Evolutionary conservation across 2,113 vertebrate species (phyloP).

Genomic region (Albula glossodonta): DNA sequence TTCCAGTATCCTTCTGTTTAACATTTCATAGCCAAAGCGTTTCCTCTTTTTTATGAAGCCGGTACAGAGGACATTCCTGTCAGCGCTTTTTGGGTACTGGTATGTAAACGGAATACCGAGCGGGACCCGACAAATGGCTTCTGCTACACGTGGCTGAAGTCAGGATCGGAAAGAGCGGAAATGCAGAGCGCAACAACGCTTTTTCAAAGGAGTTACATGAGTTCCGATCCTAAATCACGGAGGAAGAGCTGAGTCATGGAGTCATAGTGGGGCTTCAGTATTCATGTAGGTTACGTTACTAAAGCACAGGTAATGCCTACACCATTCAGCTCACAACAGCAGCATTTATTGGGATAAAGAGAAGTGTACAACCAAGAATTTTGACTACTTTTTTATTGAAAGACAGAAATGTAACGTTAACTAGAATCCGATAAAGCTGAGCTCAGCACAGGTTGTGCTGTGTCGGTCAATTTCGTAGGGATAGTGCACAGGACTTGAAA

Average conservation of each 20-base stretch:
- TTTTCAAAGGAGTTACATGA: background rate
- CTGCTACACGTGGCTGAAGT: background rate
- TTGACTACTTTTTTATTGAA: background rate
- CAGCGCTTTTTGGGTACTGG: background rate
- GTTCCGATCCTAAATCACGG: background rate
- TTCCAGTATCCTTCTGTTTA: background rate
- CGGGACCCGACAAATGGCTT: background rate
- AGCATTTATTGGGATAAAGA: constrained; percentile 1
- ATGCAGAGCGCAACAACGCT: background rate
- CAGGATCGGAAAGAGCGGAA: background rate
- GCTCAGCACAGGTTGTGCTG: background rate
- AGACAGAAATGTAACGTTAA: background rate
- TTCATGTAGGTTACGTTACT: background rate
- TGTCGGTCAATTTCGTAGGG: background rate
- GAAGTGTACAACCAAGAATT: constrained; percentile 8
- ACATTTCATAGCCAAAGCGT: background rate
- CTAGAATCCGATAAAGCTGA: background rate
- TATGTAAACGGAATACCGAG: background rate
- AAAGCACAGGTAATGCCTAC: background rate
- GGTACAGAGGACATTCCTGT: background rate
- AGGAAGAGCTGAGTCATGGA: too few relatives aligned
- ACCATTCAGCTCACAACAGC: background rate
- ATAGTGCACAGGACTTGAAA: background rate
- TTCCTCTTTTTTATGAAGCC: constrained; percentile 7
- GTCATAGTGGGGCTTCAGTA: too few relatives aligned